phyloP scores from a whole-genome alignment of 2,888 invertebrate genomes.

The Siphlonurus alternatus region DNA sequence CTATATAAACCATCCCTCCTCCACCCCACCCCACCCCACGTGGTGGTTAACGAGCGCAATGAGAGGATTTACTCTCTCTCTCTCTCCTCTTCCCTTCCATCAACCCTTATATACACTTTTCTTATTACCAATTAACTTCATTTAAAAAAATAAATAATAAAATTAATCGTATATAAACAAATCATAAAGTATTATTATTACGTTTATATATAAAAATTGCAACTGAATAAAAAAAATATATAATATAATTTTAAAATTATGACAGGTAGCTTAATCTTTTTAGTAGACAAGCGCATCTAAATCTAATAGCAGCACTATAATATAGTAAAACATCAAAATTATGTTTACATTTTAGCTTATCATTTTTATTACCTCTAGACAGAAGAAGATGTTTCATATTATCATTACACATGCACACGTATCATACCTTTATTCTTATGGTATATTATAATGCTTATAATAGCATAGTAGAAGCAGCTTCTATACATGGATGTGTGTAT shows the following conservation, averaged over 20 bases:
- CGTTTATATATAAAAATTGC: too few relatives aligned
- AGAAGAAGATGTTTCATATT: too few relatives aligned
- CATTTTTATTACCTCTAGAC: neutral
- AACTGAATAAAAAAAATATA: too few relatives aligned
- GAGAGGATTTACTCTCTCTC: neutral
- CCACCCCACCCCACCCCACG: neutral
- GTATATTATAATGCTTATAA: too few relatives aligned
- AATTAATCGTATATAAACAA: neutral
- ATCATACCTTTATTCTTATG: neutral
- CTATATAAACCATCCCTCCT: neutral
- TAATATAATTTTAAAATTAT: neutral
- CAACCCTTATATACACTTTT: neutral
- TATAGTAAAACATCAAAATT: neutral
- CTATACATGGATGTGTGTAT: too few relatives aligned
- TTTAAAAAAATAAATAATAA: neutral
- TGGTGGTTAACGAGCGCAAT: neutral
- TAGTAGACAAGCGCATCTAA: neutral
- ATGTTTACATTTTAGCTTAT: neutral
- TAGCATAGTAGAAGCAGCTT: too few relatives aligned
- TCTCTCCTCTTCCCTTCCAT: neutral
- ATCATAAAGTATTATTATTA: too few relatives aligned
- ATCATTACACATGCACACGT: neutral
- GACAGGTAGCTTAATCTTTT: constrained; percentile 3
- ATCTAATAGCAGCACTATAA: too few relatives aligned
- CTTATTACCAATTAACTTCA: neutral